Percentiles rank a stretch among this genome's conserved stretches.
Conservation (phyloP, 2,888 invertebrate species). For the Polymixis flavicincta region DNA sequence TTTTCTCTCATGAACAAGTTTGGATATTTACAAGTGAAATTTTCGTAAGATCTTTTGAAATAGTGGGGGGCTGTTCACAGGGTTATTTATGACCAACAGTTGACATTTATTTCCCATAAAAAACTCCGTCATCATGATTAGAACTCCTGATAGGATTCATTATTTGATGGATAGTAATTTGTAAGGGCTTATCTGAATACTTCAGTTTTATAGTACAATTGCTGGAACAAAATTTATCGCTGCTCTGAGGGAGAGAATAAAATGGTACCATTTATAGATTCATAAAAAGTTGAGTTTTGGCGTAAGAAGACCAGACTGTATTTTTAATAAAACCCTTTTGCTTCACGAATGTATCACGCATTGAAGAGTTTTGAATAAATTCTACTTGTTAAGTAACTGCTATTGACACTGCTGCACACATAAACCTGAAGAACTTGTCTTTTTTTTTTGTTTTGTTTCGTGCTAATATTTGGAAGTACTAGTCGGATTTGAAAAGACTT, state of each 20-base stretch:
- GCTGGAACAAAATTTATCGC: conserved; percentile 43
- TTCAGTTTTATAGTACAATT: conserved; percentile 24
- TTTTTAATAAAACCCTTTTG: conserved; percentile 3
- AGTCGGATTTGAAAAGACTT: no score
- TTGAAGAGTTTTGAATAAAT: neutral
- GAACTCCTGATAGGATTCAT: conserved; percentile 25
- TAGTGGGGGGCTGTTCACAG: no score
- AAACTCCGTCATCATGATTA: conserved; percentile 10
- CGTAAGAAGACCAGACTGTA: conserved; percentile 6
- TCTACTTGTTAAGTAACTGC: neutral
- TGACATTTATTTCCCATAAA: conserved; percentile 5
- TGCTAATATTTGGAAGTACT: no score
- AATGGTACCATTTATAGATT: conserved; percentile 36
- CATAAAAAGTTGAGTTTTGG: conserved; percentile 37
- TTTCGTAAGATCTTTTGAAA: neutral
- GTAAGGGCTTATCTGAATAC: conserved; percentile 10
- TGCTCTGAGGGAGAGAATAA: conserved; percentile 32
- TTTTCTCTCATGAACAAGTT: neutral
- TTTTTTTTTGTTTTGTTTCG: no score
- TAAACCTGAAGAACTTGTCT: no score
- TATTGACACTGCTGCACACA: neutral
- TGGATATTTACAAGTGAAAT: neutral
- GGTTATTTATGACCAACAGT: no score
- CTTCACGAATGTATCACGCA: neutral
- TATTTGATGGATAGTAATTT: conserved; percentile 34